Conservation (phyloP, 2,797 vertebrate species). For the Basileuterus tristriatus region DNA sequence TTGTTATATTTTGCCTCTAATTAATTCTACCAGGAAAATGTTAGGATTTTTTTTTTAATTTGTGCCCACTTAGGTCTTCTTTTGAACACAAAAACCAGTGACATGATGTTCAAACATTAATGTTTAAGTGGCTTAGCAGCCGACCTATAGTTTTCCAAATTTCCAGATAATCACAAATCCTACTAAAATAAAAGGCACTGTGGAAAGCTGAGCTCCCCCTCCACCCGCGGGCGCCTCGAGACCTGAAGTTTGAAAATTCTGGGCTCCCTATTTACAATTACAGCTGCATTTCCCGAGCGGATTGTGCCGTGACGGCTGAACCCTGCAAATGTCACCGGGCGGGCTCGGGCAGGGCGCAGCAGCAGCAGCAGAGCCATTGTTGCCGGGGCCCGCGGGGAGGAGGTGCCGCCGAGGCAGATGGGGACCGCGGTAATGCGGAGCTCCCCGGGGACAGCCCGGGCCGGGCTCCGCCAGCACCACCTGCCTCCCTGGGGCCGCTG, state of each 20-base stretch:
- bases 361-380: slow-evolving; percentile 44
- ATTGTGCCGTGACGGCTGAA: neutral
- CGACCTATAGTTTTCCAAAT: neutral
- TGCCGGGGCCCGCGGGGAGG: slow-evolving; percentile 11
- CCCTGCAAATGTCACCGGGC: neutral
- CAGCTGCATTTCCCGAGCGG: neutral
- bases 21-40: neutral
- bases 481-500: neutral
- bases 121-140: neutral
- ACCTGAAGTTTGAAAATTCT: neutral
- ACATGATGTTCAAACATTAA: neutral
- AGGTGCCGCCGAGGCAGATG: slow-evolving; percentile 45
- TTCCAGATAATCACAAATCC: neutral
- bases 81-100: neutral
- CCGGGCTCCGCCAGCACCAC: neutral
- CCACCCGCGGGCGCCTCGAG: rapidly evolving
- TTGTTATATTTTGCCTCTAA: neutral
- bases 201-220: neutral
- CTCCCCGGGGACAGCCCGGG: slow-evolving; percentile 12
- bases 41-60: neutral
- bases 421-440: slow-evolving; percentile 23
- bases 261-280: neutral
- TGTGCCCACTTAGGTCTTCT: neutral
- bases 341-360: neutral
- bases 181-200: neutral